Evolutionary conservation across 2,888 invertebrate species (phyloP), one percentile per base, ranked within the genome.

Genomic region (Habroteleia sp.): DNA sequence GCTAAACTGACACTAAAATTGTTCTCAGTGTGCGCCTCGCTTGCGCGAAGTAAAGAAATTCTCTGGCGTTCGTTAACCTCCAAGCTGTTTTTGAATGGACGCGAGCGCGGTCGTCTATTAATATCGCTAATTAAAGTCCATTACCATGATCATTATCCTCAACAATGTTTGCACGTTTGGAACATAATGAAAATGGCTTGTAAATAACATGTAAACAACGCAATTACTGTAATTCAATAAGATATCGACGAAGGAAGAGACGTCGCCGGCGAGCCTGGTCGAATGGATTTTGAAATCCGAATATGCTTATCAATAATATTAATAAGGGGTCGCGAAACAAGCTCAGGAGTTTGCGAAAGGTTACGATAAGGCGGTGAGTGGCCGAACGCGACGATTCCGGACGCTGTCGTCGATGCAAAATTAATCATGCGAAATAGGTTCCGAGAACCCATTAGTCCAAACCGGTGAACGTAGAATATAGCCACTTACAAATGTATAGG

Each of bases 371-470:
- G 54, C 69, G 33, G 65, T 62, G 76, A 77, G 74, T 76, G 73
- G 71, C 68, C 71, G 39, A 71, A 74, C 63, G 74, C 54, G 52
- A 71, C 56, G 74, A 69, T 72, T 76, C 74, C 37, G 50, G 37
- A 54, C 44, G 48, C 60, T 42, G 60, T 58, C 68, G 72, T 78
- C 82, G 81, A 83, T 82, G 83, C 81, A 69, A 84, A 84, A 87
- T 87, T 86, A 85, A 87, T 87, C 87, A 85, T 83, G 83, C 82
- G 72, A 83, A 84, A 81, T 79, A 82, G 84, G 79, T 87, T 87
- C 86, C 77, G 72, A 77, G 86, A 87, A 87, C 81, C 87, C 87
- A 87, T 87, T 87, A 87, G 83, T 82, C 76, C 62, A 54, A 27
- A 46, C 63, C 44, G 44, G 63, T 46, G 63, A 62, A 58, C 50